Conservation (phyloP, 2,113 vertebrate species). For the Terrapene triunguis region DNA sequence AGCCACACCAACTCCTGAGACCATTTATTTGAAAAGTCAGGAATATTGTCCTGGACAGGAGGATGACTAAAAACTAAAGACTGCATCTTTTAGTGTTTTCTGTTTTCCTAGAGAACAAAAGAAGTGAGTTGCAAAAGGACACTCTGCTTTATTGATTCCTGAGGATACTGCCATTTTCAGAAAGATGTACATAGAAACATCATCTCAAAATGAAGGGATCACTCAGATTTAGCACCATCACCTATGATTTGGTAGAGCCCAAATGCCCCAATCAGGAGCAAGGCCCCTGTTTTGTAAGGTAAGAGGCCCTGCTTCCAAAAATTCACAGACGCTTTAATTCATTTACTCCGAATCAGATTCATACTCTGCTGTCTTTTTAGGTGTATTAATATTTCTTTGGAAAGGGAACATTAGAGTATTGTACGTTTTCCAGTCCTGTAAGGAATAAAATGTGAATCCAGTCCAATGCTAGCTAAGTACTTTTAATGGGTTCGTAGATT, state of each 20-base stretch:
- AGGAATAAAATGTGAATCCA: constrained; percentile 32
- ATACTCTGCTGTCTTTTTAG: constrained; percentile 14
- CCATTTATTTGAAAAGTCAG: constrained; percentile 16
- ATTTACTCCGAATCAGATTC: background rate
- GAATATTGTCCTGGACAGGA: background rate
- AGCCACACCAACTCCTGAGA: background rate
- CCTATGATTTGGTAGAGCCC: background rate
- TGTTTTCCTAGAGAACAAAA: constrained; percentile 11
- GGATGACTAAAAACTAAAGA: background rate
- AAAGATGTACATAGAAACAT: background rate
- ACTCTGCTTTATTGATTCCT: background rate
- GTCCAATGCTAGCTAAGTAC: background rate
- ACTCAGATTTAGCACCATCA: background rate
- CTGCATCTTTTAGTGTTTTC: background rate
- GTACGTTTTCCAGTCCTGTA: background rate
- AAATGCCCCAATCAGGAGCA: background rate
- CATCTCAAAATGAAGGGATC: background rate
- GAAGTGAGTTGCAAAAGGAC: background rate
- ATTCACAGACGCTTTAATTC: background rate
- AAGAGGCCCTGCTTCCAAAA: background rate
- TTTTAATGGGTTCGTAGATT: background rate
- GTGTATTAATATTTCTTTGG: background rate
- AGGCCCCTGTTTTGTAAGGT: background rate
- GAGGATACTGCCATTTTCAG: background rate
- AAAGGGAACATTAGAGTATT: constrained; percentile 5